Evolutionary conservation across 2,888 invertebrate genomes (phyloP).

Genomic region (Theodoxus fluviatilis): DNA sequence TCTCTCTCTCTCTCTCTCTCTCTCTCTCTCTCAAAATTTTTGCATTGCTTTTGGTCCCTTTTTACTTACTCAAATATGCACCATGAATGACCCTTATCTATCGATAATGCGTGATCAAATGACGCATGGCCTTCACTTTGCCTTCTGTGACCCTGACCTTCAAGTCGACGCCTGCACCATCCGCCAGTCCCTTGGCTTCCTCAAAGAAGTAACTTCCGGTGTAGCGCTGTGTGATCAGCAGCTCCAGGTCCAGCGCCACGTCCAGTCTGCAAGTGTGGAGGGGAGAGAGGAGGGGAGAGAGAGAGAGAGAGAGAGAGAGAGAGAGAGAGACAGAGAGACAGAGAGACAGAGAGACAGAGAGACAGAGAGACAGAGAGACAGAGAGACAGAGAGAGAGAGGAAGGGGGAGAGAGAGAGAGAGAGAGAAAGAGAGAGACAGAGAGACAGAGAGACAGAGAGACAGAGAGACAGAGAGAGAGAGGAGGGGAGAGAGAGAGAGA

Average conservation of each 20-base stretch:
- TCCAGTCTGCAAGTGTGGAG: conserved; percentile 42
- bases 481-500: no score
- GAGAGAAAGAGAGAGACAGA: not conserved
- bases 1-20: no score
- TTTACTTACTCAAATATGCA: no score
- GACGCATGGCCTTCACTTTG: not conserved
- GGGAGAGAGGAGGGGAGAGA: not conserved
- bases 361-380: not conserved
- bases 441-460: no score
- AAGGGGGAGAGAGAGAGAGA: not conserved
- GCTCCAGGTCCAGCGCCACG: conserved; percentile 41
- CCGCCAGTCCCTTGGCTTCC: conserved; percentile 43
- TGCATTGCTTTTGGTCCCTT: not conserved
- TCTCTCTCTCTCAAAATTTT: no score
- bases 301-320: no score
- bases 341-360: not conserved
- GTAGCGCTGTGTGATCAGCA: conserved; percentile 35
- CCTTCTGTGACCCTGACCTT: conserved; percentile 31
- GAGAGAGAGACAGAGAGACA: no score
- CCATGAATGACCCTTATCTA: no score
- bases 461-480: no score
- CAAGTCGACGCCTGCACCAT: conserved; percentile 42
- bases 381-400: not conserved
- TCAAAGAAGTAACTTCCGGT: conserved; percentile 41
- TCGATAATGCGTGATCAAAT: no score